Evolutionary conservation across 2,113 vertebrate species (phyloP).

Genomic region (Notothenia coriiceps): DNA sequence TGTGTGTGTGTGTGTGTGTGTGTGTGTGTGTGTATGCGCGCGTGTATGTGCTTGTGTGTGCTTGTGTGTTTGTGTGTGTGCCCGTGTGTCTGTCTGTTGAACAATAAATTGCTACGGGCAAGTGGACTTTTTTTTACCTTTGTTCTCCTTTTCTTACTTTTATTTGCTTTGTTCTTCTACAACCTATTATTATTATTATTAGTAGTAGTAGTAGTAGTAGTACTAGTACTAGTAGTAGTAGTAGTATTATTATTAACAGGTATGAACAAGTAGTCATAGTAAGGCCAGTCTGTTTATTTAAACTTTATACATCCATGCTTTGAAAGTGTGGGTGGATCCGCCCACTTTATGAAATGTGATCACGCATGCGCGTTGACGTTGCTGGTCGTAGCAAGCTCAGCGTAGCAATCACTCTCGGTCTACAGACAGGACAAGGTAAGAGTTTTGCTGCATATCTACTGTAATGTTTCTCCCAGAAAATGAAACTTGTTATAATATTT

Average conservation of each 20-base stretch:
- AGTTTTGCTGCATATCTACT: fast-evolving
- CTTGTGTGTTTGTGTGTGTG: too few species aligned
- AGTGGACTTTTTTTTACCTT: too few species aligned
- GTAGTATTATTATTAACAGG: neutral
- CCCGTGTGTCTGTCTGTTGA: too few species aligned
- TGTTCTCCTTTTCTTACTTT: too few species aligned
- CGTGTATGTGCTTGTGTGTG: too few species aligned
- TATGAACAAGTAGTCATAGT: neutral
- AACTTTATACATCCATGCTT: too few species aligned
- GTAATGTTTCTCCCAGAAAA: fast-evolving
- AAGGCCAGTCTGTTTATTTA: too few species aligned
- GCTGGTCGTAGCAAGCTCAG: neutral
- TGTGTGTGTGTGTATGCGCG: too few species aligned
- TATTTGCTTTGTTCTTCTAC: too few species aligned
- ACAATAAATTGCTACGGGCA: too few species aligned
- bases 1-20: neutral
- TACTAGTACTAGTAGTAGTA: neutral
- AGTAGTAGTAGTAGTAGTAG: neutral
- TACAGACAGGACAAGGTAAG: slow-evolving; percentile 53
- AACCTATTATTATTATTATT: neutral
- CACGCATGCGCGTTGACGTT: slow-evolving; percentile 13
- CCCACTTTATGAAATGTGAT: slow-evolving; percentile 15
- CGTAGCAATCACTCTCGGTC: neutral
- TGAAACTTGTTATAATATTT: neutral
- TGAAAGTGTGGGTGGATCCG: neutral